Evolutionary conservation across 2,888 invertebrate species (phyloP), one percentile per base, ranked within the genome.

Genomic region (Cecidostiba fungosa): DNA sequence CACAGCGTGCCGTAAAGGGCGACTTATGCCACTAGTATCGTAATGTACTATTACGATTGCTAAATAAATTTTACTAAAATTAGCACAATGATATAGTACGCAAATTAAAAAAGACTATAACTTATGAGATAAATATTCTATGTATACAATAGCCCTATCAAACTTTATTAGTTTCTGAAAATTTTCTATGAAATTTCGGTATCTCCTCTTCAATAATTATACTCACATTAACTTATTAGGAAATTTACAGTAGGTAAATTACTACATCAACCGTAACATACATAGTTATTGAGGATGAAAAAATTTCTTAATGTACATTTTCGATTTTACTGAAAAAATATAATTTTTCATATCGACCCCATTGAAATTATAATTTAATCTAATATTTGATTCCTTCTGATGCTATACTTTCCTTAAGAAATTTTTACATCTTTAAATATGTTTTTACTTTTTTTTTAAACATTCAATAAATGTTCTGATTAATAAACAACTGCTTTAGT

Each of bases 381-480:
- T 26, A 29, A 3, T 3, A 16, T 5, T 32, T 6, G 5, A 69
- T 69, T 16, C 10, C 36, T 23, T 77, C 32, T 77, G 23, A 59
- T 59, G 3, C 0, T 54, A 77, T 6, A 77, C 12, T 23, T 72
- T 81, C 47, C 32, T 19, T 80, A 59, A 81, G 73, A 81, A 81
- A 81, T 73, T 81, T 73, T 81, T 81, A 43, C 39, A 59, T 80
- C 77, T 29, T 10, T n/a, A 80, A 23, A 70, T 54, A 54, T 23
- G 23, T 16, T 72, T 66, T 69, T 36, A 54, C 26, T 66, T 26
- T 54, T 26, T 54, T 82, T 76, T 12, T 54, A 69, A 77, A 70
- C 23, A 77, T n/a, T 19, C 29, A 69, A 19, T 59, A 76, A 76
- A 76, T 82, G 32, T 62, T 62, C 10, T 80, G 36, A n/a, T 10